These are phyloP conservation scores for Macrotus californicus DNA, from an alignment of 2,113 vertebrate species.

Conservation along the genomic window DNA sequence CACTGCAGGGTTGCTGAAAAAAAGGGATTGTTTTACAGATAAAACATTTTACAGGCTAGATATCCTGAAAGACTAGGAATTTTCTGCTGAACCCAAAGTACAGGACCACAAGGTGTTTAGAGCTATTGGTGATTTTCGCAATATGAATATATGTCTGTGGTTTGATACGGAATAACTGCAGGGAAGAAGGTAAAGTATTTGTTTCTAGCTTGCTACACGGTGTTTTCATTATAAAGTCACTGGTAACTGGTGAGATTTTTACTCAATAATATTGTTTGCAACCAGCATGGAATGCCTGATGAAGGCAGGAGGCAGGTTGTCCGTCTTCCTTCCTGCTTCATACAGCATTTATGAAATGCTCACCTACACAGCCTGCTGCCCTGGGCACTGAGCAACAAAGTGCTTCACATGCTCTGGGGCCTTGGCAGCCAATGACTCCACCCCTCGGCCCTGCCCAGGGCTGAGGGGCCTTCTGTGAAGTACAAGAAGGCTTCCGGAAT, in stretches of 20 bases:
- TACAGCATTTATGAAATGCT: background rate
- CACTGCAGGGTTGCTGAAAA: background rate
- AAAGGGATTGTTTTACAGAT: background rate
- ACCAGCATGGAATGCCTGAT: background rate
- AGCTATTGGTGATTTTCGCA: background rate
- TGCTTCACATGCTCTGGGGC: background rate
- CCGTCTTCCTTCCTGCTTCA: background rate
- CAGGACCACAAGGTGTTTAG: background rate
- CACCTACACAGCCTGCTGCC: background rate
- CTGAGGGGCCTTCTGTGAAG: background rate
- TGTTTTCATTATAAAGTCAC: constrained; percentile 26
- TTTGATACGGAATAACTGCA: background rate
- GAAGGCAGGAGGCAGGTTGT: background rate
- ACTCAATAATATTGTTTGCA: background rate
- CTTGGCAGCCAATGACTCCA: background rate
- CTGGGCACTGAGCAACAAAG: background rate
- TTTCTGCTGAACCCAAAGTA: background rate
- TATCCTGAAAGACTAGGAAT: background rate
- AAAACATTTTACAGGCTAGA: background rate
- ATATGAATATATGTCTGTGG: background rate
- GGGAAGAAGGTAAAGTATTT: background rate
- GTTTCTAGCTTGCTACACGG: background rate
- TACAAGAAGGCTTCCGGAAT: background rate
- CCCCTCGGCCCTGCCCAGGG: background rate
- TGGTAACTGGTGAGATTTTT: constrained; percentile 22